These are phyloP conservation scores for Noctua janthe DNA, from an alignment of 2,888 invertebrate species.

Conservation along the genomic window DNA sequence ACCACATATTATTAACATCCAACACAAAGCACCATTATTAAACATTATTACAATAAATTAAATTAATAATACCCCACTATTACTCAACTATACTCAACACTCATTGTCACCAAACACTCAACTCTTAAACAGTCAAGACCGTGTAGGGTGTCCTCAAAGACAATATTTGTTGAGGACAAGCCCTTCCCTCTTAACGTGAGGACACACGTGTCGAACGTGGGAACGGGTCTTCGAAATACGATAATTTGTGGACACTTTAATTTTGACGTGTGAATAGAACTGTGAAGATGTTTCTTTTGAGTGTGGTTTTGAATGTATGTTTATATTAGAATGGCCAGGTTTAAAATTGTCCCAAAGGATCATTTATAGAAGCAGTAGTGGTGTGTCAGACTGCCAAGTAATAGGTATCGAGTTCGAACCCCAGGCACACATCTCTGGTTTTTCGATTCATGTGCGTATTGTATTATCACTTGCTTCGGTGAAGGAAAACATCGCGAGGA, in stretches of 20 bases:
- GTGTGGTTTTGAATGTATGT: neutral
- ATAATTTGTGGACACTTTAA: conserved; percentile 82
- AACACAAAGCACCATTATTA: conserved; percentile 19
- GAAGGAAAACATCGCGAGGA: too few relatives aligned
- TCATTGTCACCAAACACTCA: conserved; percentile 72
- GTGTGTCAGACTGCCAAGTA: too few relatives aligned
- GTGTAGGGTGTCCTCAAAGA: conserved; percentile 87
- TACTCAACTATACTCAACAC: conserved; percentile 51
- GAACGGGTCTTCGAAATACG: conserved; percentile 81
- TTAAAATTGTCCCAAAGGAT: neutral
- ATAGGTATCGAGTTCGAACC: too few relatives aligned
- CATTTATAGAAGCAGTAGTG: too few relatives aligned
- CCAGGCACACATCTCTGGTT: too few relatives aligned
- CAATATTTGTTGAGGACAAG: conserved; percentile 88
- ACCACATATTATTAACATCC: neutral
- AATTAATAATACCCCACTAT: conserved; percentile 61
- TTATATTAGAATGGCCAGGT: neutral
- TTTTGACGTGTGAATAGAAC: conserved; percentile 76
- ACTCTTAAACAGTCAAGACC: conserved; percentile 84
- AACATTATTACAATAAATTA: conserved; percentile 62
- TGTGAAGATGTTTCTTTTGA: conserved; percentile 53
- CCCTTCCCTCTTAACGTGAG: conserved; percentile 77
- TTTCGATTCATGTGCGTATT: too few relatives aligned
- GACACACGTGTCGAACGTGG: conserved; percentile 85
- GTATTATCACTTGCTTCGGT: too few relatives aligned